A percentile compares a stretch with the other conserved stretches of the same genome.
phyloP scores from a whole-genome alignment of 2,113 vertebrate species.

The Cyprinodon variegatus region DNA sequence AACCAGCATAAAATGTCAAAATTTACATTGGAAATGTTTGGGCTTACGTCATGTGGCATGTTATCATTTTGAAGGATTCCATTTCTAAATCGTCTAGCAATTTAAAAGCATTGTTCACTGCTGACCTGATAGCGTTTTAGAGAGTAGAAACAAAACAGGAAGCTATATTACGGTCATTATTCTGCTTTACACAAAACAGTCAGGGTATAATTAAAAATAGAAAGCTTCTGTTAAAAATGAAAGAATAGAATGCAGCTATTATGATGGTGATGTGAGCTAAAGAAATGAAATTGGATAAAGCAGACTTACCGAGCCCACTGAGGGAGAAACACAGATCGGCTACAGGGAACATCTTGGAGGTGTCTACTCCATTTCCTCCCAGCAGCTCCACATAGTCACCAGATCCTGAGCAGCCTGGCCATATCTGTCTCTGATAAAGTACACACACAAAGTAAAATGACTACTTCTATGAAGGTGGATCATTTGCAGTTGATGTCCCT shows the following conservation, averaged over 20 bases:
- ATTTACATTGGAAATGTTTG: slow-evolving; percentile 4
- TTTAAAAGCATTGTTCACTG: slow-evolving; percentile 9
- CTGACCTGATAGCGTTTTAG: neutral
- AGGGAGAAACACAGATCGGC: slow-evolving; percentile 92
- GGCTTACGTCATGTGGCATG: neutral
- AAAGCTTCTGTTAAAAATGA: neutral
- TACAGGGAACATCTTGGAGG: slow-evolving; percentile 92
- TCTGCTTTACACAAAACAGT: neutral
- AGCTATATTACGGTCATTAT: neutral
- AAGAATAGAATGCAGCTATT: neutral
- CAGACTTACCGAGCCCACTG: slow-evolving; percentile 86
- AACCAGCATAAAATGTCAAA: neutral
- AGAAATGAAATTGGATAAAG: neutral
- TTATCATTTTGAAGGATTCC: slow-evolving; percentile 1
- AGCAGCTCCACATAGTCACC: slow-evolving; percentile 93
- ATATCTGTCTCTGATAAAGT: slow-evolving; percentile 80
- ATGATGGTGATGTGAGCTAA: neutral
- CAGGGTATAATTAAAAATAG: neutral
- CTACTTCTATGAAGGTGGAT: neutral
- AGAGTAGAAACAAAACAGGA: neutral
- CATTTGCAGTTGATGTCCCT: neutral
- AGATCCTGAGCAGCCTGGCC: slow-evolving; percentile 82
- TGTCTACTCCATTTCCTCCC: slow-evolving; percentile 90
- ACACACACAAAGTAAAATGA: neutral
- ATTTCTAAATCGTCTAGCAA: neutral